These are phyloP conservation scores for Axinella damicornis DNA, from an alignment of 37 sponge, comb jelly and placozoan genomes.

Conservation along the genomic window DNA sequence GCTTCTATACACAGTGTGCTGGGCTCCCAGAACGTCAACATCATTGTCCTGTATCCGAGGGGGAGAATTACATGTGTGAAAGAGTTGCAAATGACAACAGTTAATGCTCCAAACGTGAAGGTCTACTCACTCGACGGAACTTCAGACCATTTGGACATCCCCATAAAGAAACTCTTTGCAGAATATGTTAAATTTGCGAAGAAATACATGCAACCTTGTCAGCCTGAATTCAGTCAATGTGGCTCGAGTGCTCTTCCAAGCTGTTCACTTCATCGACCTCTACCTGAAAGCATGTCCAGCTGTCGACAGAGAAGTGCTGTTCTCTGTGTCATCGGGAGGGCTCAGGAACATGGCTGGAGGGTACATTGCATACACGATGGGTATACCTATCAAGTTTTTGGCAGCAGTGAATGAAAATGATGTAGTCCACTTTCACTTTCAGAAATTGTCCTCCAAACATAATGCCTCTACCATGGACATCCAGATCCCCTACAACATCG, in stretches of 20 bases:
- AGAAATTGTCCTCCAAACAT: conserved; percentile 26
- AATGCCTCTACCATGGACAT: conserved; percentile 73
- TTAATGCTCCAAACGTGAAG: conserved; percentile 45
- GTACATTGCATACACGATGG: conserved; percentile 46
- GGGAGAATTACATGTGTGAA: conserved; percentile 52
- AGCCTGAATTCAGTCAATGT: conserved; percentile 64
- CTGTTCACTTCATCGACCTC: conserved; percentile 61
- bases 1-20: conserved; percentile 68
- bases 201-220: conserved; percentile 55
- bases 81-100: conserved; percentile 80
- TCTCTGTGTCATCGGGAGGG: conserved; percentile 71
- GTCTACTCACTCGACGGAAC: conserved; percentile 51
- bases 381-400: conserved; percentile 59
- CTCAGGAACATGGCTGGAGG: conserved; percentile 60
- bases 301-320: conserved; percentile 42
- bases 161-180: conserved; percentile 31
- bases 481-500: conserved; percentile 73
- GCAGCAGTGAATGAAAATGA: conserved; percentile 71
- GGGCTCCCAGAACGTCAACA: conserved; percentile 17
- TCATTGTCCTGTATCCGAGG: conserved; percentile 68
- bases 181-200: conserved; percentile 45
- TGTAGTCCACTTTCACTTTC: conserved; percentile 30
- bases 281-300: conserved; percentile 60
- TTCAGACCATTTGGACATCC: conserved; percentile 59
- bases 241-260: conserved; percentile 70